Evolutionary conservation across 2,113 vertebrate genomes (phyloP), one percentile per base, ranked within the genome.

Genomic region (Bungarus multicinctus): DNA sequence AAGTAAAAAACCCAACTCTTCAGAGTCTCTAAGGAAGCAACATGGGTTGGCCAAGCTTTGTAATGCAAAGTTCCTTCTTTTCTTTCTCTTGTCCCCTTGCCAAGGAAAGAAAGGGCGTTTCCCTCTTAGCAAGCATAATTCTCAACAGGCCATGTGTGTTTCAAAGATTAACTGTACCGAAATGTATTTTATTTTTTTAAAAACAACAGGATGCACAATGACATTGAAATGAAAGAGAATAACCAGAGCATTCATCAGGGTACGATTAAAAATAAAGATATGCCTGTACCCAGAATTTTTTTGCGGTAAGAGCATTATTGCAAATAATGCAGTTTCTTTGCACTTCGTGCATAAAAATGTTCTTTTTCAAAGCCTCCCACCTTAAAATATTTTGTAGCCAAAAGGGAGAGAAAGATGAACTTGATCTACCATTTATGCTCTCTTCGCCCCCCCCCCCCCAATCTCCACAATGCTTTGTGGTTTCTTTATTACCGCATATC

Each of bases 101-200:
- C 12, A 88, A 64, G 87, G 90, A 50, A 69, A 14, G 25, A 39
- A 55, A 23, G 43, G 92, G 87, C 43, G 81, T 86, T 39, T 57
- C 34, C n/a, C 22, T 25, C 43, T 3, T 9, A 23, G 14, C 4
- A 3, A 45, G 25, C 54, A 3, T 22, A 64, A 89, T 87, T 64
- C 43, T 89, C 54, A 14, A n/a, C 85, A 89, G 87, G 85, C 85
- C 58, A 55, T 54, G 85, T 92, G 87, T 89, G 54, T 54, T 92
- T 91, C 88, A 94, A 89, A 69, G 88, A 92, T 89, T 94, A 93
- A 92, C 45, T 85, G 27, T 57, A 60, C 90, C 9, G 45, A 93
- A 89, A 53, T n/a, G n/a, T n/a, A n/a, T n/a, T n/a, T n/a, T n/a
- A n/a, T n/a, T n/a, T n/a, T n/a, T n/a, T n/a, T n/a, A n/a, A 8